Evolutionary conservation across 1,140 invertebrate species (phyloP), one percentile per base, ranked within the genome.

Genomic region (Phortica variegata): DNA sequence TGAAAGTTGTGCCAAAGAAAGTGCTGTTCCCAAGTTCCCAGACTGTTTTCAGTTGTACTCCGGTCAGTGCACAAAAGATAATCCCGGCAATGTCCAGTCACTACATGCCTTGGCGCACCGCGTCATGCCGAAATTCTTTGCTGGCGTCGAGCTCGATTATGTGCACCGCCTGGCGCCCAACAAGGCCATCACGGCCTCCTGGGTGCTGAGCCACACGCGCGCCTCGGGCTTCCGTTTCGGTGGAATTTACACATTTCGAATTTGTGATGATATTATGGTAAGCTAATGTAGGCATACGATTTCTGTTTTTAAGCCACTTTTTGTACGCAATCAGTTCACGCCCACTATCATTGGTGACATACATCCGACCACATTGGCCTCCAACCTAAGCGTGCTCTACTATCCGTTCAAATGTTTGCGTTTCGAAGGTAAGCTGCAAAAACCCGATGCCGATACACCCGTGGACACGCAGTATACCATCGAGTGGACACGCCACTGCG

Each of bases 81-180:
- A 75, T 58, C 73, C 73, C 6, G 73, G 73, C 26, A 75, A 65
- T 56, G 53, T 75, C 10, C 49, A 60, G 19, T 55, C 52, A 13
- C 43, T 75, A 7, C 73, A 75, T 43, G 32, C 39, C 9, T 41
- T 70, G 20, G 60, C 73, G 9, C 66, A 66, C 5, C 58, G 58
- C 36, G 69, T 75, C n/a, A 75, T 65, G 58, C 73, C 73, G 18
- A 63, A 55, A 40, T 75, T 73, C 43, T 60, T 58, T 20, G 70
- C 72, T 37, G 73, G 73, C 40, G 47, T 75, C n/a, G 62, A 73
- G 13, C 43, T 75, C 15, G 56, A 65, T 19, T 75, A 75, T 47
- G 33, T 49, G 8, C 65, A 72, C 45, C 54, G 65, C 16, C 38
- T 75, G 47, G 65, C 60, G 0, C 50, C 68, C 7, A 72, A 75